A percentile compares a stretch with the other conserved stretches of the same genome.
Evolutionary conservation across 2,888 invertebrate species (phyloP).

Genomic region (Noctua fimbriata): DNA sequence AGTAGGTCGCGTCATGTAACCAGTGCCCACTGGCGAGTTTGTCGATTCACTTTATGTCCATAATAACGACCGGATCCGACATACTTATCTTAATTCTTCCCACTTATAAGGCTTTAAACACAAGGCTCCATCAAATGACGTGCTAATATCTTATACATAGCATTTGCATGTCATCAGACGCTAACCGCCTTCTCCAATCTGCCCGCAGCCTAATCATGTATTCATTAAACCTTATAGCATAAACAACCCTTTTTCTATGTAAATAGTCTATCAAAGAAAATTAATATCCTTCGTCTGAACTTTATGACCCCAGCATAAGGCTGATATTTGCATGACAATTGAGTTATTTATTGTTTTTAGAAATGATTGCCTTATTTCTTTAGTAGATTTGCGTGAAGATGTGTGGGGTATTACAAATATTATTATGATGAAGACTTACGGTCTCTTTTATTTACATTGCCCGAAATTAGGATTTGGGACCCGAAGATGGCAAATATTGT

Average conservation of each 20-base stretch:
- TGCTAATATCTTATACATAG: slow-evolving; percentile 33
- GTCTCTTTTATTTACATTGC: slow-evolving; percentile 32
- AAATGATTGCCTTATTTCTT: slow-evolving; percentile 36
- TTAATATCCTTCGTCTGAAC: slow-evolving; percentile 39
- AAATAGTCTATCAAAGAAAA: slow-evolving; percentile 73
- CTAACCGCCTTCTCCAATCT: slow-evolving; percentile 35
- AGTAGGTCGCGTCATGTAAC: too few species aligned
- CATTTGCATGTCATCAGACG: slow-evolving; percentile 49
- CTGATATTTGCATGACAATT: slow-evolving; percentile 24
- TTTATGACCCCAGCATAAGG: slow-evolving; percentile 33
- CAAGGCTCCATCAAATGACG: slow-evolving; percentile 21
- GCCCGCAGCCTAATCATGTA: slow-evolving; percentile 54
- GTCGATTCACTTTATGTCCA: too few species aligned
- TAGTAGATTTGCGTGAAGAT: slow-evolving; percentile 30
- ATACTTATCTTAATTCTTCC: neutral
- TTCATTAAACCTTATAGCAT: slow-evolving; percentile 73
- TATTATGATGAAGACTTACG: slow-evolving; percentile 31
- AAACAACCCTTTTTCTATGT: slow-evolving; percentile 75
- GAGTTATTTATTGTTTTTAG: slow-evolving; percentile 27
- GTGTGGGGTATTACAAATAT: slow-evolving; percentile 15
- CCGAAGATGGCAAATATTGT: slow-evolving; percentile 19
- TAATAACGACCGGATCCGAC: too few species aligned
- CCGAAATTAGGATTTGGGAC: neutral
- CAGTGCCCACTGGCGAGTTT: too few species aligned
- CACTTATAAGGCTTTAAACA: slow-evolving; percentile 7